These are phyloP conservation scores for Larimichthys polyactis DNA, from an alignment of 2,113 vertebrate genomes.

Conservation along the genomic window DNA sequence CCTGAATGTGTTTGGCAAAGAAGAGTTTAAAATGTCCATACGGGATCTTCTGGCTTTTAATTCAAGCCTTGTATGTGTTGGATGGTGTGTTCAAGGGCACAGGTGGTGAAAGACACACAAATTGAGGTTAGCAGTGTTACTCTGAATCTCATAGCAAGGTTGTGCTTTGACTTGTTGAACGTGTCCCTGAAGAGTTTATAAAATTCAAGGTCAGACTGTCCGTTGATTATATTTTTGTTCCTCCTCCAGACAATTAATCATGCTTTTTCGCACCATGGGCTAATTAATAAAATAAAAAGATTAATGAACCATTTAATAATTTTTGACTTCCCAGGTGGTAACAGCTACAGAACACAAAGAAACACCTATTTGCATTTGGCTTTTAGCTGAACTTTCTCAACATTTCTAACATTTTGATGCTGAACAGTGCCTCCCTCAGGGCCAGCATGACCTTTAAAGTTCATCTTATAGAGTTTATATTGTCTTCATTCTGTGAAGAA, in stretches of 20 bases:
- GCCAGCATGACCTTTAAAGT: not conserved
- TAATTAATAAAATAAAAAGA: conserved; percentile 46
- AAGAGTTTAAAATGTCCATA: conserved; percentile 11
- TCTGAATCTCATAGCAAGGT: conserved; percentile 30
- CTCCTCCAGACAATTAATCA: conserved; percentile 36
- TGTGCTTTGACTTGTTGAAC: conserved; percentile 37
- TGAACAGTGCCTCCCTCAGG: not conserved
- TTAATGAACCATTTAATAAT: conserved; percentile 38
- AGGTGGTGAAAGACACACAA: conserved; percentile 1
- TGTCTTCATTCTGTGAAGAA: not conserved
- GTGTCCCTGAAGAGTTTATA: conserved; percentile 1
- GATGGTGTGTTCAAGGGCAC: conserved; percentile 29
- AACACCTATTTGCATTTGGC: conserved; percentile 7
- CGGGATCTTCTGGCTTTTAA: conserved; percentile 34
- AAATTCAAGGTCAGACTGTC: conserved; percentile 5
- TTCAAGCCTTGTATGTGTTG: conserved; percentile 55
- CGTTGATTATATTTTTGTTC: conserved; percentile 22
- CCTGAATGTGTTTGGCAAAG: conserved; percentile 19
- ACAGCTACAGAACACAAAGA: conserved; percentile 12
- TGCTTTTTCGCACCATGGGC: conserved; percentile 24
- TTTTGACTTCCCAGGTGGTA: conserved; percentile 31
- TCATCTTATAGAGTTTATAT: not conserved
- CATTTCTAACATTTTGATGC: not conserved
- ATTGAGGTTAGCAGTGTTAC: conserved; percentile 31
- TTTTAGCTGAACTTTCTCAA: conserved; percentile 5